These are phyloP conservation scores for Myrmecophaga tridactyla DNA, from an alignment of 2,113 vertebrate species.

Conservation along the genomic window DNA sequence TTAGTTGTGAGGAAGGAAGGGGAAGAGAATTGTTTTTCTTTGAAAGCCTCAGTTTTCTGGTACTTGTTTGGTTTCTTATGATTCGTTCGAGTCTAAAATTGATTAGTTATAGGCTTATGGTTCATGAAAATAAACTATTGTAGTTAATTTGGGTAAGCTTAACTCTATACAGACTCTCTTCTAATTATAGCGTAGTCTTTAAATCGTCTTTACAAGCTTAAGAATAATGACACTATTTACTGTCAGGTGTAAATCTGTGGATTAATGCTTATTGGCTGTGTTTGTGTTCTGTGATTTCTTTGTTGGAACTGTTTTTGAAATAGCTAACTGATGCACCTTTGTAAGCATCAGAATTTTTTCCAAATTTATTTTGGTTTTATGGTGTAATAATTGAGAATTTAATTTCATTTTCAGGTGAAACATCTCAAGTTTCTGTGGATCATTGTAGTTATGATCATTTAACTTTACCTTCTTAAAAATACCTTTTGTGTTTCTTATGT, in stretches of 20 bases:
- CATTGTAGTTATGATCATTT: not conserved
- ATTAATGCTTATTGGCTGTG: not conserved
- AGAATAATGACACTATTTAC: not conserved
- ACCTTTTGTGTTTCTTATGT: not conserved
- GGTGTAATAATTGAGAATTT: not conserved
- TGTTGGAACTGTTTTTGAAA: not conserved
- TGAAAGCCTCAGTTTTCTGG: not conserved
- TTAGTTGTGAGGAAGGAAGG: not conserved
- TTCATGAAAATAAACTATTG: not conserved
- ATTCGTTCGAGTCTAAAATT: not conserved
- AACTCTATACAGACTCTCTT: not conserved
- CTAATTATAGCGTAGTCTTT: not conserved
- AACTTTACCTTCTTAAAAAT: not conserved
- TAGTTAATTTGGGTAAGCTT: not conserved
- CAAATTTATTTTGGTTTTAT: not conserved
- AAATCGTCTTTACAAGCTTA: not conserved
- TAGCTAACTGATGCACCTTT: not conserved
- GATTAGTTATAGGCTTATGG: not conserved
- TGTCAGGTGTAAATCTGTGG: not conserved
- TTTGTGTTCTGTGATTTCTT: not conserved
- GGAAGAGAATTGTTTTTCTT: not conserved
- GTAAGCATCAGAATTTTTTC: not conserved
- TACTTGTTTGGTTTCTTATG: not conserved
- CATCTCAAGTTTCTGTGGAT: not conserved
- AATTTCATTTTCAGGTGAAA: not conserved